Evolutionary conservation across 2,797 vertebrate species (phyloP), one percentile per base, ranked within the genome.

Genomic region (Clarias laeviceps): DNA sequence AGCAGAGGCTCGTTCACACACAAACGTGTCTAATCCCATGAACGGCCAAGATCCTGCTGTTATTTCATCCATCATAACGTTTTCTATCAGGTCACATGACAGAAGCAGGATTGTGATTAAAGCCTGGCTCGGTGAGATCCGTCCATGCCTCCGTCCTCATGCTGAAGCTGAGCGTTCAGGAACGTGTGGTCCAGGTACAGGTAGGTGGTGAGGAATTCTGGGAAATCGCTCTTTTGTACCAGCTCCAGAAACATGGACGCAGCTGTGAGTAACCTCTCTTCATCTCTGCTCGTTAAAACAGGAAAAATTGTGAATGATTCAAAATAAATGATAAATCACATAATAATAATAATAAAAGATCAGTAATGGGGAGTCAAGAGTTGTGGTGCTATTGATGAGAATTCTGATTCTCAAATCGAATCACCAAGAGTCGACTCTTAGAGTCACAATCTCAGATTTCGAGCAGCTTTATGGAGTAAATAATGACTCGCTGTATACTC

Each of bases 201-300:
- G 90, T 94, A 95, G n/a, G 92, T 90, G 4, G 92, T 96, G 90
- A 95, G 91, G 92, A 96, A 95, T 90, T 95, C 95, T 88, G 93
- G 95, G 88, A 95, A 94, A 57, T 94, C 86, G 85, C 91, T 93
- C 88, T 91, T 94, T 40, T 94, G 88, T 45, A 95, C 93, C 65
- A 94, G 91, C 92, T 96, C 93, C 77, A 94, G 91, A 90, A 96
- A 93, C 85, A 87, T 94, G 89, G 92, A 87, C 24, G 88, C 87
- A 81, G 92, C 90, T 7, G 91, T 84, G 64, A 88, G 83, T 34
- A 96, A 72, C 66, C 74, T 93, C 80, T 90, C 85, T 89, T 90
- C 83, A 24, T 76, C 87, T 82, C 95, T 96, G 86, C 14, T 32
- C 12, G 17, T 2, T 59, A 84, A 68, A 84, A 88, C 34, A 80